Percentiles rank a stretch among this genome's conserved stretches.
Conservation (phyloP, 1,140 invertebrate species). For the Lepidotrigona ventralis region DNA sequence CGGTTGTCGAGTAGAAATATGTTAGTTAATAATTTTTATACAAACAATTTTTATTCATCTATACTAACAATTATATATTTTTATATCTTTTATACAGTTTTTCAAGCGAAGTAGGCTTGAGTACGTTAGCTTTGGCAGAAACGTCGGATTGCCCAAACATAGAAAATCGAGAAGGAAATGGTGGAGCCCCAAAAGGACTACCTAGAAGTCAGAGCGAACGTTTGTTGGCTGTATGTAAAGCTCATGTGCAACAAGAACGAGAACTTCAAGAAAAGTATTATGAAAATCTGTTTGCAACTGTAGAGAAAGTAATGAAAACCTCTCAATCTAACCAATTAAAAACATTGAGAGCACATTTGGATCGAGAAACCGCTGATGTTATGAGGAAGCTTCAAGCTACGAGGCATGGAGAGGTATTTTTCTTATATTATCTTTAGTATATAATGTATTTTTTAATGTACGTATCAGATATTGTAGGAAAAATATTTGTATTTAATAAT, state of each 20-base stretch:
- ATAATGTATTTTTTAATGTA: background rate
- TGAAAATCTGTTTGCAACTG: slow-evolving; percentile 86
- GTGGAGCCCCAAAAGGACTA: slow-evolving; percentile 77
- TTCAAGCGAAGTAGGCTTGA: slow-evolving; percentile 69
- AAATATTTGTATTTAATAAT: background rate
- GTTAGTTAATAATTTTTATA: slow-evolving; percentile 80
- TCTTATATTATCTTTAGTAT: background rate
- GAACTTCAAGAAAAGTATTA: slow-evolving; percentile 93
- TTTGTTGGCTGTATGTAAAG: slow-evolving; percentile 84
- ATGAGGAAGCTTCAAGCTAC: slow-evolving; percentile 91
- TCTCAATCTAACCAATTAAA: slow-evolving; percentile 91
- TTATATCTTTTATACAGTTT: slow-evolving; percentile 69
- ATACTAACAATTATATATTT: background rate
- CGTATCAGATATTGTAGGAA: background rate
- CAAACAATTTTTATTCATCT: background rate
- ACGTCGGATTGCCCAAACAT: slow-evolving; percentile 74
- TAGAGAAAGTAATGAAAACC: slow-evolving; percentile 89
- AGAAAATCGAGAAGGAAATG: slow-evolving; percentile 77
- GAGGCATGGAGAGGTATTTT: slow-evolving; percentile 88
- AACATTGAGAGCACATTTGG: slow-evolving; percentile 82
- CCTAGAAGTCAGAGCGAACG: slow-evolving; percentile 85
- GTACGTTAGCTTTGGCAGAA: slow-evolving; percentile 64
- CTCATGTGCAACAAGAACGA: slow-evolving; percentile 87
- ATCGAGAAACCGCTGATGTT: slow-evolving; percentile 90
- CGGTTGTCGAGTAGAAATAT: slow-evolving; percentile 90